phyloP scores from a whole-genome alignment of 2,797 vertebrate species.

The Sebastes melanostomus region DNA sequence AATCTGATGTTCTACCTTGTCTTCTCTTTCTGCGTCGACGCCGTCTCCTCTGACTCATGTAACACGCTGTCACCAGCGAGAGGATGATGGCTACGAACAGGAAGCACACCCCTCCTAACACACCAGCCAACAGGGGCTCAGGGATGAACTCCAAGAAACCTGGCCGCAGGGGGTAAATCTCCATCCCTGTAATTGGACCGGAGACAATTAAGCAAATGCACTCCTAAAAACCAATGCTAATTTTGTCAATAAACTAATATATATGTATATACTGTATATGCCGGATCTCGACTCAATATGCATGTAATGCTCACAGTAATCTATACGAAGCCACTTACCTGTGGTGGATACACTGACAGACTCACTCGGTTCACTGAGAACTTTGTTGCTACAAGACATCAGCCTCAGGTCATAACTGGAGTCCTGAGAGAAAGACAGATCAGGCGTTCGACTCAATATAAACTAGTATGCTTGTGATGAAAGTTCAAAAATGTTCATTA shows the following conservation, averaged over 20 bases:
- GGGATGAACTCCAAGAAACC: slow-evolving; percentile 89
- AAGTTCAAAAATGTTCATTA: background rate
- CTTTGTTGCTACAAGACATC: slow-evolving; percentile 86
- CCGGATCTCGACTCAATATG: background rate
- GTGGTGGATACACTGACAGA: slow-evolving; percentile 88
- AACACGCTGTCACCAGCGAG: slow-evolving; percentile 88
- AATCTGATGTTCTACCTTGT: slow-evolving; percentile 69
- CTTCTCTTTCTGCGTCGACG: slow-evolving; percentile 76
- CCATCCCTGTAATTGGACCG: slow-evolving; percentile 85
- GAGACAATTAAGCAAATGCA: background rate
- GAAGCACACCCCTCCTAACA: slow-evolving; percentile 93
- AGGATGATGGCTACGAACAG: slow-evolving; percentile 90
- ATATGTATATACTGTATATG: background rate
- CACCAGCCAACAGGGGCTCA: slow-evolving; percentile 90
- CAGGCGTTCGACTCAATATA: background rate
- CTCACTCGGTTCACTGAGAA: slow-evolving; percentile 91
- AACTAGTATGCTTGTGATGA: background rate
- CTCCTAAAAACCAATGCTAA: background rate
- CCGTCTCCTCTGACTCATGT: slow-evolving; percentile 87
- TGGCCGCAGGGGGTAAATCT: slow-evolving; percentile 88
- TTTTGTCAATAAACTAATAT: background rate
- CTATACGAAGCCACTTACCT: slow-evolving; percentile 76
- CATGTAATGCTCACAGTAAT: background rate
- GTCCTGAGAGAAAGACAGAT: slow-evolving; percentile 79
- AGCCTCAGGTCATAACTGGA: slow-evolving; percentile 91